Evolutionary conservation across 1,140 invertebrate genomes (phyloP).

Genomic region (Habropoda laboriosa): DNA sequence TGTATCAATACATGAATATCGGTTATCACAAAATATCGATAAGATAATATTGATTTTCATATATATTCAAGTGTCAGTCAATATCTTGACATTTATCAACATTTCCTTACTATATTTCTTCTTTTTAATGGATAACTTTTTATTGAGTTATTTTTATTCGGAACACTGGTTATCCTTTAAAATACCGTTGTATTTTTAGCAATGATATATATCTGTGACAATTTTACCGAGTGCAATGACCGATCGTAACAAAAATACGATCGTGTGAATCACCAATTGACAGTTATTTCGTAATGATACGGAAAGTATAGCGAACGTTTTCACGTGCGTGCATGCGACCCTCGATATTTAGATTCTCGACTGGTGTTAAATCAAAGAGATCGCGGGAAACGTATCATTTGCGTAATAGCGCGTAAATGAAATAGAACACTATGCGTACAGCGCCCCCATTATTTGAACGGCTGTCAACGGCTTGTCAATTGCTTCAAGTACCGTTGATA

Average conservation of each 20-base stretch:
- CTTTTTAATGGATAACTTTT: background rate
- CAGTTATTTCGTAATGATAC: background rate
- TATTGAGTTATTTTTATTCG: background rate
- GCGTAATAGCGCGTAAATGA: conserved; percentile 31
- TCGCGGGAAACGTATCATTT: conserved; percentile 43
- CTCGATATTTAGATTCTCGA: background rate
- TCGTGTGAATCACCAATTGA: background rate
- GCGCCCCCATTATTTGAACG: conserved; percentile 2
- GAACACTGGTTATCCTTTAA: background rate
- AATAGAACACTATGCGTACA: conserved; percentile 30
- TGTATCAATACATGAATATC: too few species aligned
- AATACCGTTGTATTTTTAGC: background rate
- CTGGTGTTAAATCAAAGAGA: background rate
- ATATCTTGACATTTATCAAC: too few species aligned
- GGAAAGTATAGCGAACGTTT: background rate
- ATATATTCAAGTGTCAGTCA: too few species aligned
- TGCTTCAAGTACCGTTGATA: background rate
- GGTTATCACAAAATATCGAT: too few species aligned
- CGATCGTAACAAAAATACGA: conserved; percentile 2
- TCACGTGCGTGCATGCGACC: background rate
- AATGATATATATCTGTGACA: background rate
- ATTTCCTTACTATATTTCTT: background rate
- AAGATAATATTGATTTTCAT: background rate
- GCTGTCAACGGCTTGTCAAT: background rate
- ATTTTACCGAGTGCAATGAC: conserved; percentile 11